Base-by-base conservation (phyloP, 64 coral and sea anemone genomes). In the Astreopora myriophthalma region DNA sequence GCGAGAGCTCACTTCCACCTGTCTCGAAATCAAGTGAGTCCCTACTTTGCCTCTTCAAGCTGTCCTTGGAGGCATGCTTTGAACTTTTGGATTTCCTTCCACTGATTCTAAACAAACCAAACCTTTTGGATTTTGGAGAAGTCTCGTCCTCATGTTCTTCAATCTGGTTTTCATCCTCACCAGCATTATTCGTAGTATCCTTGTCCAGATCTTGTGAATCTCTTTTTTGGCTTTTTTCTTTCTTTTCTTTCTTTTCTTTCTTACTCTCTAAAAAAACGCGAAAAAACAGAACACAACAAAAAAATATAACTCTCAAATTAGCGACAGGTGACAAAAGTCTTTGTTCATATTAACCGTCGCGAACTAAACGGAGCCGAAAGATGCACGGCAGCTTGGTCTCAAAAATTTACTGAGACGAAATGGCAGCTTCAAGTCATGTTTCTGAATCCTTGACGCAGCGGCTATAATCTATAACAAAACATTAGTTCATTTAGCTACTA, bases 171-270 rank as follows among this genome's bases (percentile, higher is more conserved):
- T 70, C 67, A 31, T 20, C 71, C 34, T 38, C 71, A 34, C 34
- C 36, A 8, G 8, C 14, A 32, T 29, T 14, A 57, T 32, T 25
- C 1, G 1, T 40, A 1, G 25, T 8, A 16, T 79, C 23, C 0
- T 11, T 48, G 35, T 81, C 79, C 12, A 83, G 19, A 83, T 83
- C 55, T 17, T 83, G 64, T 22, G 79, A 83, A 19, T 83, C 79
- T 27, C 57, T 63, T 22, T 65, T 83, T 38, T 83, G 39, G 27
- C 30, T 83, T 83, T 83, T 83, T 29, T 83, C 79, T 64, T 83
- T 83, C 52, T 63, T 83, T n/a, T n/a, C n/a, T n/a, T n/a, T n/a
- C n/a, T n/a, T n/a, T 19, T 83, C 79, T 16, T 83, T 83, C 33
- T 83, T 81, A 16, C 51, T 65, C 29, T 83, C 57, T 83, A 34